Base-by-base conservation (phyloP, 2,797 vertebrate genomes). In the Gallinago solitaria region DNA sequence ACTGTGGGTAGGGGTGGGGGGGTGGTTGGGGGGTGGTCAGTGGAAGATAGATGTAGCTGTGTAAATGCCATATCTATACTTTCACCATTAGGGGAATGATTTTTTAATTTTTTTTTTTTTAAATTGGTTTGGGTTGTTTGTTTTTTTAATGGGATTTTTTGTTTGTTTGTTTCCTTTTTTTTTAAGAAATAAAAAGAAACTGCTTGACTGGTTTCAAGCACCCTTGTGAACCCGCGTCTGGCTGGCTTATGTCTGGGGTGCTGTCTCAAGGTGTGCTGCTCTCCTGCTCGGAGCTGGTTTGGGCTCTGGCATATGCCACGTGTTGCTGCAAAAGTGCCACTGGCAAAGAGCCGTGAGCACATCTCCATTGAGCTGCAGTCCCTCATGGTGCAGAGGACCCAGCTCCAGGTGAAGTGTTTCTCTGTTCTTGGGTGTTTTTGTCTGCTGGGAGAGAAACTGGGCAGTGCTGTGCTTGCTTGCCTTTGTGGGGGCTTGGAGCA, bases 151-250 rank as follows among this genome's bases (percentile, higher is more conserved):
- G 32, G 32, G 4, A 4, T 19, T 32, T 19, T 20, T 80, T 39
- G 15, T 60, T 39, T 41, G 39, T 10, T 50, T 9, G 1, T 39
- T 87, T 64, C 69, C 4, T 9, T 70, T 53, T 76, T 93, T 88
- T 69, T 94, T 87, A 96, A 96, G 78, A 90, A 97, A 95, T 94
- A 96, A 97, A 97, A 93, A 92, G 92, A 90, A 96, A 81, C 32
- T 96, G 98, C 99, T 99, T 99, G 99, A 99, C 99, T 99, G 99
- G 99, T 99, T 98, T 99, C 99, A 99, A 99, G 99, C 98, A 96
- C 98, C 94, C 43, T 95, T 90, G 88, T 90, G 93, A 97, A 77
- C 83, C 56, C 0, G 3, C 54, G 90, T 81, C 24, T 87, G 88
- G 14, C 64, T 91, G 76, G n/a, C 25, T 2, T 89, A n/a, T 81